These are phyloP conservation scores for Pseudococcus viburni DNA, from an alignment of 2,888 invertebrate species.

Conservation along the genomic window DNA sequence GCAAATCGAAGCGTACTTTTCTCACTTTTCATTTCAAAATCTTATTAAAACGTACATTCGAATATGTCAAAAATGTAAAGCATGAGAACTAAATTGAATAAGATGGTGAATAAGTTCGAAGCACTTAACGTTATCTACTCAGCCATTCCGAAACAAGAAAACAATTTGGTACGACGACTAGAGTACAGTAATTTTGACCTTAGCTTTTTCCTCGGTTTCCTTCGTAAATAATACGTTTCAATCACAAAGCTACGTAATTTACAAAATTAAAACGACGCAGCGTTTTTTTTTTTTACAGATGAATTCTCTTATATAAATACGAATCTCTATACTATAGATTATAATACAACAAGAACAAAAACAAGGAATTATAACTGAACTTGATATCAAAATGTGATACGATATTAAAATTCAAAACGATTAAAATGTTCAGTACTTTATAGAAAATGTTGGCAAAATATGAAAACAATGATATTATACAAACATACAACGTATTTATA, in stretches of 20 bases:
- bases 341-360: constrained; percentile 17
- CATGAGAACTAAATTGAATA: neutral
- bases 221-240: neutral
- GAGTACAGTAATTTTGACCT: constrained; percentile 8
- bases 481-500: neutral
- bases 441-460: constrained; percentile 6
- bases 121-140: neutral
- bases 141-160: constrained; percentile 5
- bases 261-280: neutral
- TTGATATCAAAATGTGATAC: constrained; percentile 44
- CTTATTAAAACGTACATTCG: neutral
- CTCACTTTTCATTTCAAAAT: neutral
- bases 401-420: neutral
- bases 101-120: neutral
- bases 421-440: constrained; percentile 27
- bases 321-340: constrained; percentile 1
- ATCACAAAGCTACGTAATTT: constrained; percentile 17
- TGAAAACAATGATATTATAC: constrained; percentile 33
- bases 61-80: neutral
- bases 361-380: constrained; percentile 15
- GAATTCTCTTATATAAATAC: neutral
- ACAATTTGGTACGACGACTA: constrained; percentile 47
- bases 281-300: neutral
- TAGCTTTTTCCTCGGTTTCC: neutral
- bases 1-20: neutral